A percentile compares a stretch with the other conserved stretches of the same genome.
phyloP scores from a whole-genome alignment of 2,113 vertebrate genomes.

The Galbula dea region DNA sequence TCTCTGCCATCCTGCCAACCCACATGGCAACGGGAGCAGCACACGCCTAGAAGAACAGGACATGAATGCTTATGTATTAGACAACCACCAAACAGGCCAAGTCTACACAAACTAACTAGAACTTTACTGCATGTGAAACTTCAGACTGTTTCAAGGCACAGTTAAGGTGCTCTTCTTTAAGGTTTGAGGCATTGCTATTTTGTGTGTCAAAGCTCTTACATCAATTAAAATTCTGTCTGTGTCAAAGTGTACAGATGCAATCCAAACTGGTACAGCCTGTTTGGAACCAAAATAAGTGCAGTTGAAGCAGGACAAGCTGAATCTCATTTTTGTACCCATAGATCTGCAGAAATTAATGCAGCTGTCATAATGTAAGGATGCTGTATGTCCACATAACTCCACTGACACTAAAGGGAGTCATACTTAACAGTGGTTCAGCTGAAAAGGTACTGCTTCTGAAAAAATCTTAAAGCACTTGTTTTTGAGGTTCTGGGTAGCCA shows the following conservation, averaged over 20 bases:
- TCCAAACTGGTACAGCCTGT: background rate
- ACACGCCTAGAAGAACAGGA: background rate
- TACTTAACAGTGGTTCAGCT: background rate
- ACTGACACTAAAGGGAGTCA: background rate
- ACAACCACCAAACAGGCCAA: background rate
- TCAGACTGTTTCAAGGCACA: background rate
- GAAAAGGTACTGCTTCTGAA: background rate
- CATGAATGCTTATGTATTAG: background rate
- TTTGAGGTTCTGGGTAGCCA: background rate
- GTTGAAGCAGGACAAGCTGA: background rate
- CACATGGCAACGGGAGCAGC: background rate
- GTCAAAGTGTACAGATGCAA: background rate
- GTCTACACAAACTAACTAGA: background rate
- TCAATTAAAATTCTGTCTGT: background rate
- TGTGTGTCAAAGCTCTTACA: background rate
- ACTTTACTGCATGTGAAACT: background rate
- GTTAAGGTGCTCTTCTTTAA: background rate
- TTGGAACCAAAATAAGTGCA: background rate
- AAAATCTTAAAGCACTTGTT: background rate
- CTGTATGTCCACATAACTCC: background rate
- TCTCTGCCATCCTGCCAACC: background rate
- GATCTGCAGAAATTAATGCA: background rate
- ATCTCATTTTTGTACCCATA: background rate
- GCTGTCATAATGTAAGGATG: fast-evolving
- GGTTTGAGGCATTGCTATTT: background rate